phyloP scores from a whole-genome alignment of 2,888 invertebrate species.

The Thelaira solivaga region DNA sequence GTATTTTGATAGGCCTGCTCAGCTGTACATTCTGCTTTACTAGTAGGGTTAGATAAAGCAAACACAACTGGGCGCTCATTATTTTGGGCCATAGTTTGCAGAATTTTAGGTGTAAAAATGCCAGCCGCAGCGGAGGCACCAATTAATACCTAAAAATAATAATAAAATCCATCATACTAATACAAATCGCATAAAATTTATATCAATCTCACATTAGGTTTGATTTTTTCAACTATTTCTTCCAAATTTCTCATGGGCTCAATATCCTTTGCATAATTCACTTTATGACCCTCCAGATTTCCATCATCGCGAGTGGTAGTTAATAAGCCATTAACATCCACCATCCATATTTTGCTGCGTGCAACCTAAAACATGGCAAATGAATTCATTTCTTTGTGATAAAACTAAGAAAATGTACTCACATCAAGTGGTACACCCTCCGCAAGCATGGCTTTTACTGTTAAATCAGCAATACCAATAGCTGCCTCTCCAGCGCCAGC shows the following conservation, averaged over 20 bases:
- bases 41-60: constrained; percentile 98
- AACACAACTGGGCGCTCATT: constrained; percentile 95
- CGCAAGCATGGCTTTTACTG: constrained; percentile 91
- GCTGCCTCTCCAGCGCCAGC: constrained; percentile 95
- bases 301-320: constrained; percentile 83
- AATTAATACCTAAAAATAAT: constrained; percentile 75
- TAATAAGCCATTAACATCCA: constrained; percentile 94
- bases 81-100: constrained; percentile 90
- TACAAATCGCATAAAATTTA: not conserved
- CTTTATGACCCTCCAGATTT: constrained; percentile 83
- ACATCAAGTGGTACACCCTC: constrained; percentile 79
- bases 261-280: constrained; percentile 86
- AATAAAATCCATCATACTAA: not conserved
- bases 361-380: constrained; percentile 80
- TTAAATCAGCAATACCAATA: constrained; percentile 93
- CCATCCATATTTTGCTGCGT: constrained; percentile 93
- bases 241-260: constrained; percentile 87
- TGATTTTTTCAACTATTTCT: constrained; percentile 87
- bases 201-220: constrained; percentile 87
- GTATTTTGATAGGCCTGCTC: constrained; percentile 95
- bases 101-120: constrained; percentile 91
- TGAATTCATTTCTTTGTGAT: not conserved
- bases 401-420: not conserved
- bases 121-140: constrained; percentile 96
- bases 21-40: constrained; percentile 98